Evolutionary conservation across 2,797 vertebrate species (phyloP), one percentile per base, ranked within the genome.

Genomic region (Uromys caudimaculatus): DNA sequence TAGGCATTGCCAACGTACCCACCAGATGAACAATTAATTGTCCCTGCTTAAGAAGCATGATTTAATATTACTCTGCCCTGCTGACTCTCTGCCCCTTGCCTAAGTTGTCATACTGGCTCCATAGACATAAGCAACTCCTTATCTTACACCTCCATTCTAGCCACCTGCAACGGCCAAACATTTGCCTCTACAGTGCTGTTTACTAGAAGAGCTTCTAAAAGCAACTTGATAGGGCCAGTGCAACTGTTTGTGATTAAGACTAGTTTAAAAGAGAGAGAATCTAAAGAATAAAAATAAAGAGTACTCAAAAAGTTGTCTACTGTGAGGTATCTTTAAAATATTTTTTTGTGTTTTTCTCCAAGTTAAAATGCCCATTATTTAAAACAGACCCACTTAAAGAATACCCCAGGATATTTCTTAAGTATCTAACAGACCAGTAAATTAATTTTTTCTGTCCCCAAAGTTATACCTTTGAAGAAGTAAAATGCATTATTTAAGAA

Each of bases 281-380:
- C 73, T 89, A 17, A 41, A 83, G 75, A 81, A 50, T 67, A 81
- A 85, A 71, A 79, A n/a, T 64, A 75, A 69, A 77, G 56, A 94
- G 38, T 50, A n/a, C 38, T 91, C 89, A 76, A 56, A 75, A 50
- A 75, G 54, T 92, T 96, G 90, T 78, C 54, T 93, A 54, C 77
- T 38, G 83, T 89, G 91, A 95, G 77, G 52, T 73, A 56, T 56
- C 41, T 83, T 96, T 93, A 85, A 93, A 95, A 86, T 92, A 92
- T 52, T 94, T 97, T 95, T 69, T 56, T 83, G 58, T 94, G 81
- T 84, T 93, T 90, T 83, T 94, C 82, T 95, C 62, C 77, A 83
- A 58, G 23, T 95, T 95, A 78, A 96, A 96, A 82, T 11, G 21
- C 38, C 81, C 38, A 71, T 96, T 71, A 44, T 81, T 96, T 73